Base-by-base conservation (phyloP, 2,113 vertebrate species). In the Rhea pennata region DNA sequence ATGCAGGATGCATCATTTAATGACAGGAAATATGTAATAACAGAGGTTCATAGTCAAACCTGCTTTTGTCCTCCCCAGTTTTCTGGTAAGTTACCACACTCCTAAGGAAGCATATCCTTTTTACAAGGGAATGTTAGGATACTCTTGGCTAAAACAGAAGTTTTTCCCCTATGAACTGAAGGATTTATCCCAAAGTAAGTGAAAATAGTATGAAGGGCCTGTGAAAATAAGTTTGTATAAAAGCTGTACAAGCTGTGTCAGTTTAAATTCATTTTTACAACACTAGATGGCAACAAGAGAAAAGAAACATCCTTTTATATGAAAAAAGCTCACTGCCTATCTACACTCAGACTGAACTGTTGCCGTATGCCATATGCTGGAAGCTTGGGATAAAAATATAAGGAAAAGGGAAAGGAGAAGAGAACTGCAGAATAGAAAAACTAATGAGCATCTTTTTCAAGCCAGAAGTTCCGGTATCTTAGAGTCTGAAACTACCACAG, bases 251-350 rank as follows among this genome's bases (percentile, higher is more conserved):
- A 88, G n/a, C 29, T 59, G n/a, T 10, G n/a, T 36, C 78, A 17
- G 59, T 83, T 92, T 71, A 87, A 95, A 92, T 95, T 73, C 90
- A 79, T 36, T 9, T 16, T 64, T 69, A 64, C 29, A 93, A 94
- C 96, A 83, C 96, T 95, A 96, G 96, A 80, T 93, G 97, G 97
- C 94, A 95, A 84, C 64, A 91, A 53, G 56, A 80, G 76, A 81
- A 90, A 95, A 89, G 67, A 72, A 95, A 94, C 71, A 12, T 29
- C 67, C 33, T 9, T 13, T 14, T 7, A 22, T 3, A 31, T 5
- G 53, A 77, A 3, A 40, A 0, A 2, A 27, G 56, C 0, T 1
- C 12, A 2, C 7, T 48, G 44, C n/a, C 4, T 65, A 48, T 40
- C 36, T 40, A 51, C 54, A 54, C 33, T 22, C 42, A 26, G 56